Evolutionary conservation across 2,113 vertebrate species (phyloP), one percentile per base, ranked within the genome.

Genomic region (Semicossyphus pulcher): DNA sequence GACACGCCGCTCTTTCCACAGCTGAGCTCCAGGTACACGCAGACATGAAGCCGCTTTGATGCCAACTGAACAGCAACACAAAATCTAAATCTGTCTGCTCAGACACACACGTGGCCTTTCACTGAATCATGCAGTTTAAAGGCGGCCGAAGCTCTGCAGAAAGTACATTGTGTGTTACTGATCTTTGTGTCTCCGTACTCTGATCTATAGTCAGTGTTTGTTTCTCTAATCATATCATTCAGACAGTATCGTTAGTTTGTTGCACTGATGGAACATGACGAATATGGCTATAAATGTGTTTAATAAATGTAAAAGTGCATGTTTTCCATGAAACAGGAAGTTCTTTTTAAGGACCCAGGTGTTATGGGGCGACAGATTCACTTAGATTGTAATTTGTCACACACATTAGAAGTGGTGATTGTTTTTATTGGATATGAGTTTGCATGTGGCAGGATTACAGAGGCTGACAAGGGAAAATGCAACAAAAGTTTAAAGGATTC

Each of bases 1-100:
- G 62, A 81, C 73, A 47, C 6, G 48, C 62, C 77, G 77, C 68
- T 75, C 69, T 73, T 73, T 65, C 61, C 48, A 53, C 79, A 79
- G 85, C 80, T 81, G 76, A 85, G 87, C 68, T 74, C 59, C 80
- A 73, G 77, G 78, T 83, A 68, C 3, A 58, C 4, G 18, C 39
- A 65, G 7, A 76, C 45, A 59, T 37, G 53, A 18, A 59, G 23
- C 31, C 0, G 41, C 7, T 73, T 53, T 47, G 29, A 62, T 3
- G 25, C 23, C 10, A 14, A 73, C 57, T 51, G 49, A 57, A 48
- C n/a, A n/a, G n/a, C 2, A 11, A 52, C 5, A 9, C 26, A 20
- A 11, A 31, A 26, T 42, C 32, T 15, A 18, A 56, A n/a, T 69
- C 52, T 66, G 31, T 9, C 31, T 56, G 47, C 20, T 26, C 45